Percentiles rank a stretch among this genome's conserved stretches.
phyloP scores from a whole-genome alignment of 2,113 vertebrate species.

The Equus przewalskii region DNA sequence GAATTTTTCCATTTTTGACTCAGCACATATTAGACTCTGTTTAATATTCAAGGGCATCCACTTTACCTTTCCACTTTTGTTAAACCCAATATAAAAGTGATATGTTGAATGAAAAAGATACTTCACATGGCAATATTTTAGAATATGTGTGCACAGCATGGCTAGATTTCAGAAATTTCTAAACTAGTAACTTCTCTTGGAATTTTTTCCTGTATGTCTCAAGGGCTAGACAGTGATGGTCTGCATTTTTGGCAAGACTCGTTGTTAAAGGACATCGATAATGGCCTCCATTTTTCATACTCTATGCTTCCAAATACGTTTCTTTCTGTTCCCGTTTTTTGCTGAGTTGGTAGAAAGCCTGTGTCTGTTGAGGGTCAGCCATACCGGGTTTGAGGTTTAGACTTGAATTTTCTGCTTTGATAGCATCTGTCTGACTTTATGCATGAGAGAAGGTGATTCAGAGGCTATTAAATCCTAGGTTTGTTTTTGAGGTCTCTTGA shows the following conservation, averaged over 20 bases:
- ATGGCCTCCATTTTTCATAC: not conserved
- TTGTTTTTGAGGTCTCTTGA: not conserved
- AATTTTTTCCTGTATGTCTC: not conserved
- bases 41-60: conserved; percentile 45
- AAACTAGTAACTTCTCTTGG: not conserved
- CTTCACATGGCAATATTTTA: not conserved
- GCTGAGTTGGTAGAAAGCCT: not conserved
- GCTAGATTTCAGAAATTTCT: conserved; percentile 30
- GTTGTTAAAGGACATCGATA: not conserved
- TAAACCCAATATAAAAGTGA: conserved; percentile 34
- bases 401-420: not conserved
- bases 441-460: not conserved
- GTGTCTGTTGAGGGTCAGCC: not conserved
- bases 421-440: not conserved
- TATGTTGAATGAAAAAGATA: not conserved
- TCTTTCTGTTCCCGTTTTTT: not conserved
- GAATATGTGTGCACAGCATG: not conserved
- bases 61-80: conserved; percentile 66
- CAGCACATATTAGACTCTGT: not conserved
- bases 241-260: not conserved
- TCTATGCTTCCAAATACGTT: not conserved
- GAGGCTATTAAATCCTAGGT: not conserved
- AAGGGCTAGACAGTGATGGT: not conserved
- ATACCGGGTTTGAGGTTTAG: not conserved
- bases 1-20: not conserved